These are phyloP conservation scores for Microplitis demolitor DNA, from an alignment of 1,140 invertebrate species.

Conservation along the genomic window DNA sequence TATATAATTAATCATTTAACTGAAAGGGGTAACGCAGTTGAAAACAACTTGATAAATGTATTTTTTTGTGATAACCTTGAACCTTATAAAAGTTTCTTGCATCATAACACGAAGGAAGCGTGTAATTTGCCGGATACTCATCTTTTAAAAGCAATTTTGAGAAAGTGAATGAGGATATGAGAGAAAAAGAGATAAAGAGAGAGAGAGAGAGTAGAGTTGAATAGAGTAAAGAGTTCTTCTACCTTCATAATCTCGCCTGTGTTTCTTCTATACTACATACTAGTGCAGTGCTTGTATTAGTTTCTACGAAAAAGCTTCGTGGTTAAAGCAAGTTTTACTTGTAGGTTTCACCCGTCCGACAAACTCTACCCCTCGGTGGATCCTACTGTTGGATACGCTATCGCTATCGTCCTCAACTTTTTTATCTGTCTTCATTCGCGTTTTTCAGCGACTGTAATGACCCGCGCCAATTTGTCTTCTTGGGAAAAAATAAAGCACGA, in stretches of 20 bases:
- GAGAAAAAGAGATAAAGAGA: not conserved
- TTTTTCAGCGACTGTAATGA: constrained; percentile 11
- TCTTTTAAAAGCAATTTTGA: constrained; percentile 4
- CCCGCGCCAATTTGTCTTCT: constrained; percentile 37
- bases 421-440: not conserved
- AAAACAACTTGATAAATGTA: not conserved
- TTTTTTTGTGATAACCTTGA: constrained; percentile 1
- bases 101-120: not conserved
- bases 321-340: not conserved
- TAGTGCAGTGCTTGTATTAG: constrained; percentile 1
- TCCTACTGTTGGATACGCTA: not conserved
- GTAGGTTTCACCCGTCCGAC: not conserved
- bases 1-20: not conserved
- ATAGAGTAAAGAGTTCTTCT: not conserved
- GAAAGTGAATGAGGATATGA: not conserved
- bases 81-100: not conserved
- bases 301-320: no score
- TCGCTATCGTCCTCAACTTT: not conserved
- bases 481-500: constrained; percentile 32
- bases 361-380: no score
- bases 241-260: not conserved
- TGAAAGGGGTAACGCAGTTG: not conserved
- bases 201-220: not conserved
- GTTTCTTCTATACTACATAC: not conserved
- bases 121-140: not conserved